Percentiles rank a stretch among this genome's conserved stretches.
phyloP scores from a whole-genome alignment of 2,888 invertebrate genomes.

The Eledone cirrhosa region DNA sequence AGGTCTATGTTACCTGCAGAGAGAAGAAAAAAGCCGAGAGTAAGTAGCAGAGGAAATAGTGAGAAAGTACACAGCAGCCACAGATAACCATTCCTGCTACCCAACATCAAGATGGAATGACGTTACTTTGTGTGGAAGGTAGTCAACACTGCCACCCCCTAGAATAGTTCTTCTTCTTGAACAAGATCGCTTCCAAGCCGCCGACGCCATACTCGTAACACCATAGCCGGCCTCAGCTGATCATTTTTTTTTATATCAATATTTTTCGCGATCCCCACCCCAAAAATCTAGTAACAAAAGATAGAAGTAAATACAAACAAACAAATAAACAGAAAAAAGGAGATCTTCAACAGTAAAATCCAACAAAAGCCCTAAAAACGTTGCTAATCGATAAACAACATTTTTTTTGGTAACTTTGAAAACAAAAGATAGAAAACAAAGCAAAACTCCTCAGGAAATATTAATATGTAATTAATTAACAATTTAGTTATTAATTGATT shows the following conservation, averaged over 20 bases:
- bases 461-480: no score
- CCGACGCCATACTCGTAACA: neutral
- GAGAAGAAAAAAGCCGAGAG: no score
- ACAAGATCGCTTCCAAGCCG: neutral
- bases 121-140: conserved; percentile 23
- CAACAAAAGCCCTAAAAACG: no score
- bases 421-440: no score
- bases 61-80: neutral
- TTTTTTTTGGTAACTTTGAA: no score
- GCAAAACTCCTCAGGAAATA: no score
- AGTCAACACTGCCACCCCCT: conserved; percentile 20
- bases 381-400: no score
- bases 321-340: no score
- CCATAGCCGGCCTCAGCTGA: neutral
- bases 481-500: no score
- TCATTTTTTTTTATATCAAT: neutral
- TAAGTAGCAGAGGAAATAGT: neutral
- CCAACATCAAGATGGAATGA: conserved; percentile 16
- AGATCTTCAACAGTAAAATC: no score
- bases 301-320: no score
- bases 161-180: neutral
- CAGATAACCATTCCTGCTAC: conserved; percentile 4
- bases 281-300: neutral
- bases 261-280: neutral
- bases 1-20: no score